Base-by-base conservation (phyloP, 2,797 vertebrate species). In the Tapirus indicus region DNA sequence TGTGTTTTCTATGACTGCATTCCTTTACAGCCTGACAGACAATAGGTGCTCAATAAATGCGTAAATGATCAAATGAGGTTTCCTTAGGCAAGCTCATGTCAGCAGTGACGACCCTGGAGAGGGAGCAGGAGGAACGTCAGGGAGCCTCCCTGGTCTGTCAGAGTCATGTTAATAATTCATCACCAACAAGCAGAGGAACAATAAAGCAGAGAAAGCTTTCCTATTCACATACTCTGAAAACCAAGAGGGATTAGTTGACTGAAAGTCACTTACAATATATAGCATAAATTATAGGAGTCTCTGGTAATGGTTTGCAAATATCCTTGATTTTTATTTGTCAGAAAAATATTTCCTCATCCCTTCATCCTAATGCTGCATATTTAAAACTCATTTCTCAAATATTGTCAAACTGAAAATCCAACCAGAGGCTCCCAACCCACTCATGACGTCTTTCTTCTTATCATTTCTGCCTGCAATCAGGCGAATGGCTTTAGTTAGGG, bases 341-440 rank as follows among this genome's bases (percentile, higher is more conserved):
- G n/a, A n/a, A 92, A 96, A 83, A 54, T 69, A 74, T 62, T 78
- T 88, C 18, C 18, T 91, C 25, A 35, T 49, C 32, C 32, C 5
- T 86, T 72, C n/a, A 80, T 52, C 44, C 10, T 14, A 35, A 74
- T n/a, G 16, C 0, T 29, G 5, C 32, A 56, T 75, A 80, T 90
- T 94, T 47, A 96, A 97, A 97, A 88, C 18, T 69, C 14, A 69
- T 52, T 54, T 94, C 69, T 78, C 32, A 92, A 82, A 64, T 83
- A 79, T 9, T 74, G 14, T 47, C 54, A 58, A 83, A 23, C n/a
- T 79, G 27, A 75, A 79, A 94, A 52, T 35, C 27, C 21, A 89
- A 49, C 27, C 6, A 71, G 23, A 78, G 4, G 1, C 52, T 92
- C 13, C n/a, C 21, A 56, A 87, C 2, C 20, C 10, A 88, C 6